Base-by-base conservation (phyloP, 2,888 invertebrate species). In the Tipula lateralis region DNA sequence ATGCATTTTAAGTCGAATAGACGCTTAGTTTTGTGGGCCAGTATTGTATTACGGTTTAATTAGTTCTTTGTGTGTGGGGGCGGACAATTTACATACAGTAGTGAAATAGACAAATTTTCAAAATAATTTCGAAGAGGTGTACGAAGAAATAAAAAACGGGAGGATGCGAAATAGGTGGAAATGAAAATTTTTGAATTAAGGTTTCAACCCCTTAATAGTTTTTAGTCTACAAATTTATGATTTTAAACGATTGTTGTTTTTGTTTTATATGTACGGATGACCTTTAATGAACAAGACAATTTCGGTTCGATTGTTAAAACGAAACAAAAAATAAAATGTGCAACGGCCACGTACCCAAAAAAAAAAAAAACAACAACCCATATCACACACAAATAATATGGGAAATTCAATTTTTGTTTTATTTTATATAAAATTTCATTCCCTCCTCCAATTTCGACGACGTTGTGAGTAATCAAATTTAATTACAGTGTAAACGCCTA, bases 401-500 rank as follows among this genome's bases (percentile, higher is more conserved):
- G 66, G 66, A 66, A 66, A 24, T 66, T 66, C 66, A 66, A 9
- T 66, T 66, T 24, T 66, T 9, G 24, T 19, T 66, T 66, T 66
- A 50, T 50, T 50, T 50, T 16, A 50, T 16, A 12, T 24, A 3
- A 66, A 66, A 66, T 66, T 66, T 66, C 66, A 66, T 66, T 66
- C 66, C 66, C 66, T 66, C 66, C 66, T 66, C 66, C 66, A 66
- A 66, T 66, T 66, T 12, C 24, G 66, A 66, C 66, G 66, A 24
- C 66, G 66, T 66, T 66, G 24, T 66, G 24, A 24, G 66, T 66
- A 66, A 66, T 66, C 66, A 66, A 66, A 66, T 66, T 66, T 66
- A 66, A 66, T 66, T 66, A 66, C 66, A 66, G 66, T 66, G 66
- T 66, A 66, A 66, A 66, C 66, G 66, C 66, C 66, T 66, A 24